Percentiles rank a stretch among this genome's conserved stretches.
Conservation (phyloP, 2,113 vertebrate genomes). For the Phalacrocorax pelagicus region DNA sequence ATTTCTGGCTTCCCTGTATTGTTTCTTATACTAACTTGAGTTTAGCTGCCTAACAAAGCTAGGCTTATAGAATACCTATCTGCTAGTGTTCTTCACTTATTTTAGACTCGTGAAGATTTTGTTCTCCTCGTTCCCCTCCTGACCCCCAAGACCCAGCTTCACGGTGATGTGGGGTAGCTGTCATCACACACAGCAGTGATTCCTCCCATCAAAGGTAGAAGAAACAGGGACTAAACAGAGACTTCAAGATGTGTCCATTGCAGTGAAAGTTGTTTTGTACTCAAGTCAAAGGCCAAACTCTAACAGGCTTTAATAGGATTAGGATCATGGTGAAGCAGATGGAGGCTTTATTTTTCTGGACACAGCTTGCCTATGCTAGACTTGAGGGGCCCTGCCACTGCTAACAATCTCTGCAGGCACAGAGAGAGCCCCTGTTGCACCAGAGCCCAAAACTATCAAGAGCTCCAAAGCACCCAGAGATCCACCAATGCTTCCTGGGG, state of each 20-base stretch:
- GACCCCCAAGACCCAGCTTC: neutral
- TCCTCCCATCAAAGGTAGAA: neutral
- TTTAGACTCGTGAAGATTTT: neutral
- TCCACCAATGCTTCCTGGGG: neutral
- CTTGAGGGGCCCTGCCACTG: neutral
- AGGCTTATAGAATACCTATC: neutral
- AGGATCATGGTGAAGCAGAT: neutral
- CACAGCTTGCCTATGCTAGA: neutral
- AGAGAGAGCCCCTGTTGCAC: fast-evolving
- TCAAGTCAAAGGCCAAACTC: neutral
- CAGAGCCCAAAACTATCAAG: neutral
- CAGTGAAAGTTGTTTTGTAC: neutral
- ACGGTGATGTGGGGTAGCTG: neutral
- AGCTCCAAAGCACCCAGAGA: neutral
- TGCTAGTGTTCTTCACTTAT: neutral
- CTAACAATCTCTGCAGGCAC: neutral
- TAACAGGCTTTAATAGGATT: neutral
- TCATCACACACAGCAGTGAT: neutral
- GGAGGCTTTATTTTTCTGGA: neutral
- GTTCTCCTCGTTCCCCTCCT: neutral
- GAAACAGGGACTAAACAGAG: neutral
- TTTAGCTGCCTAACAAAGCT: neutral
- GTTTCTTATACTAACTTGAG: neutral
- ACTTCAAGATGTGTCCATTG: neutral
- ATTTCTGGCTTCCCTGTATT: neutral